phyloP scores from a whole-genome alignment of 92 coral and sea anemone genomes.

The Zoanthus sansibaricus region DNA sequence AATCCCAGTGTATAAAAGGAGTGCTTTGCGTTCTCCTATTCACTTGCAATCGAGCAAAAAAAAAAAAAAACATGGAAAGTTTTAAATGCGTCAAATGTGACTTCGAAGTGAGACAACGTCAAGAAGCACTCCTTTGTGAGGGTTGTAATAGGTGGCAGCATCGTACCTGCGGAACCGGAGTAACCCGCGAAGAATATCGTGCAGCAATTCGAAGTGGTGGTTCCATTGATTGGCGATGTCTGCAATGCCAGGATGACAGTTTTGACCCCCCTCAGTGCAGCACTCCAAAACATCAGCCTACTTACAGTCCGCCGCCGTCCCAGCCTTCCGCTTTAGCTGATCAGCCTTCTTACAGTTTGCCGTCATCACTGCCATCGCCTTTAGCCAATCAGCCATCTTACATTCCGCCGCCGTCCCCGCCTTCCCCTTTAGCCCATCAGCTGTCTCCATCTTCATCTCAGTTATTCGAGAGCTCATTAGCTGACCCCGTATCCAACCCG shows the following conservation, averaged over 20 bases:
- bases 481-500: too few species aligned
- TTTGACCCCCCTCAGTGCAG: neutral
- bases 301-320: neutral
- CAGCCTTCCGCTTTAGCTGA: neutral
- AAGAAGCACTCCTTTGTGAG: constrained; percentile 20
- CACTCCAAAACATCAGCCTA: neutral
- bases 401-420: neutral
- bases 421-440: neutral
- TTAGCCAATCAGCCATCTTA: neutral
- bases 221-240: neutral
- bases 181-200: neutral
- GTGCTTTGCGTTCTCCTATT: neutral
- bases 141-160: constrained; percentile 33
- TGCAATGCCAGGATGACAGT: neutral
- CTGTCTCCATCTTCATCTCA: neutral
- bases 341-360: neutral
- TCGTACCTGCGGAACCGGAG: constrained; percentile 15
- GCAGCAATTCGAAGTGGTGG: neutral
- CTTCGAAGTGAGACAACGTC: neutral
- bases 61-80: neutral
- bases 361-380: neutral
- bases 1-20: neutral
- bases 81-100: constrained; percentile 3
- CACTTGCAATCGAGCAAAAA: neutral
- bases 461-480: too few species aligned